Evolutionary conservation across 2,797 vertebrate genomes (phyloP).

Genomic region (Dromococcyx pavoninus): DNA sequence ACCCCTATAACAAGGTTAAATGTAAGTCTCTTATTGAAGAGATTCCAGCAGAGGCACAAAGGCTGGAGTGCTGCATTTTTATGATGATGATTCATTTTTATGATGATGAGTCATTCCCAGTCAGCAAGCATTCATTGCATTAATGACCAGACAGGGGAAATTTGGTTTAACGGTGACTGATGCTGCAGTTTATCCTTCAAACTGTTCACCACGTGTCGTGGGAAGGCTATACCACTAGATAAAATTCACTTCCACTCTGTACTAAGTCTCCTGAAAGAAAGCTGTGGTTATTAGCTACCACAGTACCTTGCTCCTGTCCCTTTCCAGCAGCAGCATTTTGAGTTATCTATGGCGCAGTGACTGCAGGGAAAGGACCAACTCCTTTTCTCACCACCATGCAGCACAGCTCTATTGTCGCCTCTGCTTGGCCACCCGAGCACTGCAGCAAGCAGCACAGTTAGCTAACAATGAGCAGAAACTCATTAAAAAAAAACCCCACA

Average conservation of each 20-base stretch:
- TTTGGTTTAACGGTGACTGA: not conserved
- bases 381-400: not conserved
- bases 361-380: not conserved
- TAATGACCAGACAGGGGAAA: not conserved
- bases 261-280: not conserved
- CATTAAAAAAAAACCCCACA: not conserved
- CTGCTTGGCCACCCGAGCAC: accelerated
- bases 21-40: not conserved
- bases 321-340: not conserved
- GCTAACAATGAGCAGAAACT: not conserved
- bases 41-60: not conserved
- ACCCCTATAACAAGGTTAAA: not conserved
- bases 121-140: not conserved
- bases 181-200: not conserved
- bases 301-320: not conserved
- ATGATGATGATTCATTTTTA: not conserved
- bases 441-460: not conserved
- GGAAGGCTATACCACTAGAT: not conserved
- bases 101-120: not conserved
- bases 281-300: accelerated
- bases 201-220: accelerated
- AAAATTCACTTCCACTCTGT: not conserved
- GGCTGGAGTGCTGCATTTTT: not conserved
- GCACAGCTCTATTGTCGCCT: not conserved
- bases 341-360: accelerated